Evolutionary conservation across 2,113 vertebrate genomes (phyloP).

Genomic region (Ammodytes marinus): DNA sequence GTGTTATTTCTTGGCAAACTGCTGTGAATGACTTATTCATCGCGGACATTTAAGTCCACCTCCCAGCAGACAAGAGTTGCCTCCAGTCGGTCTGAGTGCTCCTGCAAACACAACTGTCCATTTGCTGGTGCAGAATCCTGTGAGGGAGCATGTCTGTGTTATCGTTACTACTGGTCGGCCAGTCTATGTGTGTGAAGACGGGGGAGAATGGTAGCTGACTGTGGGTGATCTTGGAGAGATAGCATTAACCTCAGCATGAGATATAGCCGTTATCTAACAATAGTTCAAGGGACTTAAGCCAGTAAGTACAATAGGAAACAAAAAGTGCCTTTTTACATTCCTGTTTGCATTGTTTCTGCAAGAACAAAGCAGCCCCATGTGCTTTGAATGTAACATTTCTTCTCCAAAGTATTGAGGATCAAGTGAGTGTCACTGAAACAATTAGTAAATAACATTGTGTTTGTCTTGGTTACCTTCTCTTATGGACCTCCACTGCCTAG

Average conservation of each 20-base stretch:
- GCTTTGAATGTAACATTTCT: not conserved
- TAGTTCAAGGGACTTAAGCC: not conserved
- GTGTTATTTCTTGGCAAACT: conserved; percentile 3
- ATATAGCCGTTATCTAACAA: not conserved
- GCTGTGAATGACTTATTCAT: conserved; percentile 41
- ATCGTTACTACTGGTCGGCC: not conserved
- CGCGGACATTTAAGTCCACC: not conserved
- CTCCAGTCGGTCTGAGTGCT: not conserved
- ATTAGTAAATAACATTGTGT: not conserved
- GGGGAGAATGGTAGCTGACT: not conserved
- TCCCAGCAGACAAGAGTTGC: not conserved
- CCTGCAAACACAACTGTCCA: not conserved
- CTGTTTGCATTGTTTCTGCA: not conserved
- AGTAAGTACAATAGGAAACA: conserved; percentile 4
- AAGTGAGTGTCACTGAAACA: not conserved
- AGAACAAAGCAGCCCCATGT: not conserved
- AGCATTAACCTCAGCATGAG: not conserved
- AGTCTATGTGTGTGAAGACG: not conserved
- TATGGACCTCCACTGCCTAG: not conserved
- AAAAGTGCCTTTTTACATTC: not conserved
- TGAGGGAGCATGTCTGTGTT: conserved; percentile 12
- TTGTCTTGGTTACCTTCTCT: not conserved
- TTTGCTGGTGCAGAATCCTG: not conserved
- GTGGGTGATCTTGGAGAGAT: not conserved
- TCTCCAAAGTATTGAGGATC: not conserved